phyloP scores from a whole-genome alignment of 2,888 invertebrate genomes.

The Standfussiana lucernea region DNA sequence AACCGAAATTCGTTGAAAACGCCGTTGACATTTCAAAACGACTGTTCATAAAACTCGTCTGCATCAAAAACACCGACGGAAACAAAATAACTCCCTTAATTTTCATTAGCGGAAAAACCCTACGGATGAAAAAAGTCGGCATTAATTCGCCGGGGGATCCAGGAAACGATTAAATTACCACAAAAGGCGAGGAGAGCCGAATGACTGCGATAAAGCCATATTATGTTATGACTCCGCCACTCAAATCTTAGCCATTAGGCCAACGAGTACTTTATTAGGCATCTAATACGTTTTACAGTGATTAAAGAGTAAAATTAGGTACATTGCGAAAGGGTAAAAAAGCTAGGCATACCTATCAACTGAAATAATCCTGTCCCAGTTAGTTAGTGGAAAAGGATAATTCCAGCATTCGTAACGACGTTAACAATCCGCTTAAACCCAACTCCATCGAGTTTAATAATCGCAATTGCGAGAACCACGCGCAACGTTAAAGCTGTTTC shows the following conservation, averaged over 20 bases:
- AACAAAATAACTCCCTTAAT: conserved; percentile 71
- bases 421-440: conserved; percentile 43
- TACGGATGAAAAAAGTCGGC: conserved; percentile 67
- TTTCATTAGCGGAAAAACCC: conserved; percentile 71
- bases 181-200: conserved; percentile 79
- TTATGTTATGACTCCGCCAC: conserved; percentile 77
- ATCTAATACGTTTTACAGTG: conserved; percentile 51
- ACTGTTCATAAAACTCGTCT: conserved; percentile 28
- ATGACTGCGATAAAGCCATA: conserved; percentile 80
- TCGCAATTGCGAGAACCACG: conserved; percentile 40
- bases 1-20: conserved; percentile 26
- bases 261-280: conserved; percentile 62
- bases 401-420: conserved; percentile 27
- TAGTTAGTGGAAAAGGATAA: conserved; percentile 43
- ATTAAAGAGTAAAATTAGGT: conserved; percentile 45
- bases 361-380: conserved; percentile 13
- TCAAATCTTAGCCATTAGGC: conserved; percentile 81
- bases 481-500: conserved; percentile 23
- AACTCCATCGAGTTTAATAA: conserved; percentile 35
- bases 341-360: background rate
- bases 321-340: conserved; percentile 1
- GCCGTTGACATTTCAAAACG: conserved; percentile 28
- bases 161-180: conserved; percentile 85
- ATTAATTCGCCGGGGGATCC: conserved; percentile 73
- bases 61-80: conserved; percentile 42